Base-by-base conservation (phyloP, 2,797 vertebrate species). In the Sciaenops ocellatus region DNA sequence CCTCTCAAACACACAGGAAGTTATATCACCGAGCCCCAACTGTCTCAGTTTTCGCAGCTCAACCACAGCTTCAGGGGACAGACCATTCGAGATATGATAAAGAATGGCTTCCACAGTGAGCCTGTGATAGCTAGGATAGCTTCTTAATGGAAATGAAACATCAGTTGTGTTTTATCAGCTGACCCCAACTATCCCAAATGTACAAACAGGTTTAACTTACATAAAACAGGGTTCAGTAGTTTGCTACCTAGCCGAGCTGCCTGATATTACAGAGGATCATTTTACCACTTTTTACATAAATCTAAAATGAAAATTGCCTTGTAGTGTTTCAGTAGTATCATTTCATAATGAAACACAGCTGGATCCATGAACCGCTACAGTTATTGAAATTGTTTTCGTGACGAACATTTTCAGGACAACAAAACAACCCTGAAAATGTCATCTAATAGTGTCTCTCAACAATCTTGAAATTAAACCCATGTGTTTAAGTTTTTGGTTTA, bases 1-100 rank as follows among this genome's bases (percentile, higher is more conserved):
- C 81, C 84, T 86, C 76, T 87, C 89, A 89, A 92, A 93, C 89
- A 87, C 85, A 87, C 87, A 90, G 87, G 90, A 90, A 88, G 90
- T 93, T 91, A 90, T 85, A 90, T 90, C 90, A 91, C 78, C 82
- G 84, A 77, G 80, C 83, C 79, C 63, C 73, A 78, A 91, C 84
- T 86, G 83, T 89, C 87, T 89, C 69, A 28, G 64, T 89, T 85
- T 86, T 87, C 79, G 62, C 46, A 26, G 75, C 77, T 56, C 57
- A 72, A 74, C 87, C 87, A 70, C 83, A 88, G 64, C 76, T 86
- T 77, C 26, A 34, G 80, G 83, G 84, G 86, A 88, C 72, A 80
- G 56, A 59, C 65, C 11, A 22, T 60, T 70, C 1, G 51, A 86
- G 86, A 86, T 73, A 78, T 7, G 80, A 78, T 67, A 77, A 69